Base-by-base conservation (phyloP, 1,140 invertebrate species). In the Aethina tumida region DNA sequence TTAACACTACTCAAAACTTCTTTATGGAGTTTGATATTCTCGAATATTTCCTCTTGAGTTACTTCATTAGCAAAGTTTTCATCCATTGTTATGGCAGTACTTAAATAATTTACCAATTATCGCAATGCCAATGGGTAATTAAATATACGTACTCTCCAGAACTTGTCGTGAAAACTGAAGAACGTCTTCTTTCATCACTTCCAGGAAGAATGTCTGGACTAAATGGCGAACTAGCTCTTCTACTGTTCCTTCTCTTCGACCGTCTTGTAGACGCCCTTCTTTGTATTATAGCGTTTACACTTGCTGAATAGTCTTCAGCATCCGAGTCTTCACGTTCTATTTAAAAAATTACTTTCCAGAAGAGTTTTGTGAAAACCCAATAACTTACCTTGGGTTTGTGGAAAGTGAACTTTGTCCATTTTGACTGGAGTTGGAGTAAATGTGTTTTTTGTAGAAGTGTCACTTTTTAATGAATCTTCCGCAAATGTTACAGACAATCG, bases 11-110 rank as follows among this genome's bases (percentile, higher is more conserved):
- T 78, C 24, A 96, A 69, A 0, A 97, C 86, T 62, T 96, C 90
- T 60, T 96, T 96, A 61, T 97, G 91, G 13, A 94, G 63, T 45
- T 84, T 78, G 28, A 97, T 81, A 50, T 90, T 91, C 58, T 94
- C 87, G 53, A 89, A 84, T 36, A 96, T 85, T 61, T 87, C 80
- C 47, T 92, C 86, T 55, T 92, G 79, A 0, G 73, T 77, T 16
- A 73, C 74, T 33, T 68, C 64, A 25, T 67, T 64, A 32, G 60
- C 59, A 28, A 59, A 58, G 43, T 65, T 63, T 15, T 85, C 84
- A 16, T 87, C 84, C 52, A 84, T 72, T 2, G 78, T 79, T 47
- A 83, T 80, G 3, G 74, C 77, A 2, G 80, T 83, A 24, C 82
- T 84, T 52, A 6, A 55, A 50, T 42, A 33, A 30, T 25, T 26